These are phyloP conservation scores for Aphelenchoides besseyi DNA, from an alignment of 1,140 invertebrate genomes.

Conservation along the genomic window DNA sequence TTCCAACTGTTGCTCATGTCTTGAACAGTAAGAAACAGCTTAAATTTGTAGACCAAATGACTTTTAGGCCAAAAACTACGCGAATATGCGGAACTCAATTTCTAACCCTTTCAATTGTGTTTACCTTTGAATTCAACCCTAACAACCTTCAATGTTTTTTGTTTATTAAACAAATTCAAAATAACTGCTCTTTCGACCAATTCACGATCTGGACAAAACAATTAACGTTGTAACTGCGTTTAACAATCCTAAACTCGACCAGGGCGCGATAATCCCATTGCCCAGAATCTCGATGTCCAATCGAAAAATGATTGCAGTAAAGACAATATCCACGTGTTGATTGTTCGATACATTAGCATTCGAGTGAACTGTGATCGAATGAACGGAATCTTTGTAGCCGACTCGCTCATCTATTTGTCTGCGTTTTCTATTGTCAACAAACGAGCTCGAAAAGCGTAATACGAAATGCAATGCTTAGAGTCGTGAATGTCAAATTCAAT, in stretches of 20 bases:
- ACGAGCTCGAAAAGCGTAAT: constrained; percentile 3
- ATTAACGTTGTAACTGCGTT: neutral
- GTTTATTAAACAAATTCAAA: neutral
- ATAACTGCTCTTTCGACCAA: neutral
- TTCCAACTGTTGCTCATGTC: constrained; percentile 3
- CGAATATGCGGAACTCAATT: neutral
- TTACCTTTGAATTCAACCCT: too few relatives aligned
- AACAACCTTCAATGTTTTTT: too few relatives aligned
- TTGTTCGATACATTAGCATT: neutral
- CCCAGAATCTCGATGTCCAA: neutral
- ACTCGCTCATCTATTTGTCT: neutral
- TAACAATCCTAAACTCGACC: neutral
- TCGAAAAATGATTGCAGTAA: neutral
- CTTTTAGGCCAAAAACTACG: constrained; percentile 3
- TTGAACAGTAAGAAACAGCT: neutral
- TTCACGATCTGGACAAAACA: neutral
- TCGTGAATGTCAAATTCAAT: neutral
- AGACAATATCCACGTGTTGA: constrained; percentile 10
- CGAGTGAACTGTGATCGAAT: neutral
- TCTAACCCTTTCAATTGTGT: constrained; percentile 10
- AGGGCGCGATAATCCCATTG: neutral
- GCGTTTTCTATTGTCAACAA: neutral
- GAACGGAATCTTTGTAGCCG: neutral
- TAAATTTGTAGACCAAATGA: neutral
- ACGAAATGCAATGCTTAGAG: neutral